Base-by-base conservation (phyloP, 2,888 invertebrate species). In the Dicyrtomina minuta region DNA sequence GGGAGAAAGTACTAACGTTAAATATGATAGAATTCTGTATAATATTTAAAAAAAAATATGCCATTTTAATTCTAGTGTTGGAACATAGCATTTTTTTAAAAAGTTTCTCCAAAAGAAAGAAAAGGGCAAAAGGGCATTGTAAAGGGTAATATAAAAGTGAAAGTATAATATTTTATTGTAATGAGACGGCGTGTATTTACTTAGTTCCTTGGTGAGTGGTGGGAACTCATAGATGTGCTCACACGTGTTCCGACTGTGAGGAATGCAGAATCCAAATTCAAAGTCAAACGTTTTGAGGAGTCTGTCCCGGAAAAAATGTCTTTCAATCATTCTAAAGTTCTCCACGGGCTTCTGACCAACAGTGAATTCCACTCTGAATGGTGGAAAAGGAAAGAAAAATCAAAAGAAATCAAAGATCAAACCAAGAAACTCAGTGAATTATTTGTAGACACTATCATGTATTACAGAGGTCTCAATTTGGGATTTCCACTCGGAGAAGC, bases 191-290 rank as follows among this genome's bases (percentile, higher is more conserved):
- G 44, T 65, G 10, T 12, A 83, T 88, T 87, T 86, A 96, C 96
- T 90, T 80, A 95, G 85, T 80, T 93, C 91, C 64, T 89, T 86
- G 72, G 91, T 89, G 79, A 98, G 85, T 70, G 89, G 86, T 13
- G 98, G 98, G 84, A 99, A 97, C 84, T 98, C 96, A 80, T 99
- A 99, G 83, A 99, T 98, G 83, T 98, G 98, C 84, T 99, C 98
- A 83, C 97, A 97, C 13, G 96, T 95, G 82, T 99, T 99, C 81
- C 91, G 89, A 73, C 96, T 97, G 83, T 92, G 92, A 55, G 98
- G 98, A 83, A 99, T 97, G 83, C 98, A 98, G 83, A 96, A 99
- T 58, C 98, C 98, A 86, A 99, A 99, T 83, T 98, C 96, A 85
- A 99, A 99, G 82, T 99, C 98, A 84, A 99, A 98, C 12, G 95